Conservation (phyloP, 2,888 invertebrate species). For the Metalampra italica region DNA sequence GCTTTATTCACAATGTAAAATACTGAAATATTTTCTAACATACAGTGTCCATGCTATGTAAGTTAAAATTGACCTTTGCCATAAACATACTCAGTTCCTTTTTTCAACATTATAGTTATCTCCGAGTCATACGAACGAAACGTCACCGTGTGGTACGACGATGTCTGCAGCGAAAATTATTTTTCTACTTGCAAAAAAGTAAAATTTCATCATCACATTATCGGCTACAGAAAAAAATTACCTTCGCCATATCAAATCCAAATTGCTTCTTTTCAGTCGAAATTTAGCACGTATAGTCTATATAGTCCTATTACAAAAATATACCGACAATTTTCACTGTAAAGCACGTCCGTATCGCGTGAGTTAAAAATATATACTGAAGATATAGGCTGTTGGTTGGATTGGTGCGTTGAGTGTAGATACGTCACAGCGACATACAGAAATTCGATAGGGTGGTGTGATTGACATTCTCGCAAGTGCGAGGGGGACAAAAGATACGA, state of each 20-base stretch:
- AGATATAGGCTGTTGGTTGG: too few species aligned
- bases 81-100: neutral
- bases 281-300: conserved; percentile 23
- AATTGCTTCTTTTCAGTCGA: conserved; percentile 24
- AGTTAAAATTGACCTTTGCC: neutral
- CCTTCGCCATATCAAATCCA: conserved; percentile 60
- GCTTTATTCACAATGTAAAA: too few species aligned
- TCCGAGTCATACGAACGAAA: conserved; percentile 17
- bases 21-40: too few species aligned
- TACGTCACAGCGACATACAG: conserved; percentile 28
- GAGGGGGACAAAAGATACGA: conserved; percentile 31
- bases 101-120: neutral
- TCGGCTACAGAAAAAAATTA: conserved; percentile 28
- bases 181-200: conserved; percentile 9
- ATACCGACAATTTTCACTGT: conserved; percentile 33
- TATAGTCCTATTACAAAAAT: conserved; percentile 50
- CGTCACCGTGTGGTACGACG: conserved; percentile 56
- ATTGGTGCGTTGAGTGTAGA: neutral
- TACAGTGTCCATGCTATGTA: neutral
- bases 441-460: conserved; percentile 63
- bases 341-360: conserved; percentile 40
- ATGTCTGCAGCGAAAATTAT: conserved; percentile 30
- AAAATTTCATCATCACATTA: conserved; percentile 6
- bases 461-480: conserved; percentile 26
- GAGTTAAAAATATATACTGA: conserved; percentile 67